Conservation (phyloP, 2,888 invertebrate species). For the Lordiphosa fenestrarum region DNA sequence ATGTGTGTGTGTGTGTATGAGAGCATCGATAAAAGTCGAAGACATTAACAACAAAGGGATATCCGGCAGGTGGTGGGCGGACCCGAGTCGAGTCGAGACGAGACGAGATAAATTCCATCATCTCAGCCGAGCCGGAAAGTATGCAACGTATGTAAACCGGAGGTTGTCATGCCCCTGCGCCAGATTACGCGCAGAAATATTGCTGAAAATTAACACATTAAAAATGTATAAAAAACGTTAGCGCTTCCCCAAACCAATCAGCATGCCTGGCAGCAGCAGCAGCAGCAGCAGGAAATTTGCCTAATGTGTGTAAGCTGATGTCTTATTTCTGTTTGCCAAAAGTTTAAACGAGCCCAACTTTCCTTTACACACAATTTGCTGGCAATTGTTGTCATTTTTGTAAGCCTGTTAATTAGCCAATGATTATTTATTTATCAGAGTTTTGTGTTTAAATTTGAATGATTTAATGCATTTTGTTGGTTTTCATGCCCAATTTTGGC, state of each 20-base stretch:
- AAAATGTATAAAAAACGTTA: conserved; percentile 43
- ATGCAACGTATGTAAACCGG: conserved; percentile 24
- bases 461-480: too few relatives aligned
- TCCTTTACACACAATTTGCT: conserved; percentile 17
- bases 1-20: conserved; percentile 36
- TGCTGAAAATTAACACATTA: conserved; percentile 62
- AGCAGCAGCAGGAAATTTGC: background rate
- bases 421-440: too few relatives aligned
- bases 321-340: conserved; percentile 34
- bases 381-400: background rate
- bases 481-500: too few relatives aligned
- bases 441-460: too few relatives aligned
- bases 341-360: conserved; percentile 30
- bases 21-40: conserved; percentile 72
- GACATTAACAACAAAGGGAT: conserved; percentile 70
- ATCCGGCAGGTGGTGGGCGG: conserved; percentile 43
- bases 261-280: too few relatives aligned
- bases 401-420: background rate
- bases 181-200: conserved; percentile 57
- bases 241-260: background rate
- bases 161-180: conserved; percentile 39
- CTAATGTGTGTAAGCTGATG: conserved; percentile 29
- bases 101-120: conserved; percentile 1
- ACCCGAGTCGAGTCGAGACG: too few relatives aligned
- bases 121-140: conserved; percentile 12